phyloP scores from a whole-genome alignment of 2,888 invertebrate species.

The Dioctria linearis region DNA sequence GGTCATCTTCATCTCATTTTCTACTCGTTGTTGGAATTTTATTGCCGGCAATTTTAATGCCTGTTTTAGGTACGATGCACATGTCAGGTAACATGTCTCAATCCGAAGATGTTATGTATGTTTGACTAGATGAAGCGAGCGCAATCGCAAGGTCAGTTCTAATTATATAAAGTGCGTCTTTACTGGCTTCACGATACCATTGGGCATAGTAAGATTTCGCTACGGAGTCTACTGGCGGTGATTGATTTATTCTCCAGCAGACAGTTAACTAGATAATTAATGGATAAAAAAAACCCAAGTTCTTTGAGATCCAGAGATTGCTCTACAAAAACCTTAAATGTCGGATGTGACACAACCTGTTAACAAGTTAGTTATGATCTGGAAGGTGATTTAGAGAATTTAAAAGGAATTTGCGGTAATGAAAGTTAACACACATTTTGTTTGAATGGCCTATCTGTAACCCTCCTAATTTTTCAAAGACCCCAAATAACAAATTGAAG shows the following conservation, averaged over 20 bases:
- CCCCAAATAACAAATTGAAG: too few relatives aligned
- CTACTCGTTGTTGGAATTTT: neutral
- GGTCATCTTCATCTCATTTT: neutral
- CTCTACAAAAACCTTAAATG: slow-evolving; percentile 8
- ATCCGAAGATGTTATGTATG: neutral
- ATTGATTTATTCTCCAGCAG: slow-evolving; percentile 31
- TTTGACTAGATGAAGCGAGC: neutral
- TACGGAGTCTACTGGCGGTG: slow-evolving; percentile 2
- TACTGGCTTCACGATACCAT: neutral
- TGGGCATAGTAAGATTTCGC: slow-evolving; percentile 24
- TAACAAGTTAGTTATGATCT: neutral
- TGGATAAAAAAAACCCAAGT: neutral
- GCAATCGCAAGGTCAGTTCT: slow-evolving; percentile 37
- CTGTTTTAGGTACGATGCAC: slow-evolving; percentile 9
- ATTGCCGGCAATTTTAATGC: slow-evolving; percentile 26
- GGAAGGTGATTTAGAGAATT: too few relatives aligned
- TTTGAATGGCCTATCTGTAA: too few relatives aligned
- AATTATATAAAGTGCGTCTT: slow-evolving; percentile 23
- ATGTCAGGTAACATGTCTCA: slow-evolving; percentile 40
- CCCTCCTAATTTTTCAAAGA: too few relatives aligned
- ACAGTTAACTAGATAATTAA: slow-evolving; percentile 29
- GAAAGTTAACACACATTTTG: too few relatives aligned
- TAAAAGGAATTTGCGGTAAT: too few relatives aligned
- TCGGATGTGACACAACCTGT: neutral
- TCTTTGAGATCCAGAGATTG: neutral